Conservation (phyloP, 2,888 invertebrate genomes). For the Meiosimyza decipiens region DNA sequence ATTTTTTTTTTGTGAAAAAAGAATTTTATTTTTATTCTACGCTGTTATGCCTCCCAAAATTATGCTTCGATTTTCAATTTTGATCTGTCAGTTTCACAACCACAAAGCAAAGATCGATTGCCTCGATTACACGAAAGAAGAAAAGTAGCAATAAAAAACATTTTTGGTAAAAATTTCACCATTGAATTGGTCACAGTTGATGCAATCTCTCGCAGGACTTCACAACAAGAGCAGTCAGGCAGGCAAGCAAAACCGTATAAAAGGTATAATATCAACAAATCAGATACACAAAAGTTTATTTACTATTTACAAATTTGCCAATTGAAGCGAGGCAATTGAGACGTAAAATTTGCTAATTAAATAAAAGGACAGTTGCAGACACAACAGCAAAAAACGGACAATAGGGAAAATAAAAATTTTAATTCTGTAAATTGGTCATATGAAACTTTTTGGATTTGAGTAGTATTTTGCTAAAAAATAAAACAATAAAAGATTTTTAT, state of each 20-base stretch:
- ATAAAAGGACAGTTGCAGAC: neutral
- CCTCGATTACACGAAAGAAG: conserved; percentile 51
- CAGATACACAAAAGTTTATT: conserved; percentile 12
- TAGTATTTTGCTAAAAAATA: too few relatives aligned
- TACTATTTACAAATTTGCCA: conserved; percentile 17
- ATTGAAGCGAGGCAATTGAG: conserved; percentile 20
- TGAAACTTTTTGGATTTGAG: too few relatives aligned
- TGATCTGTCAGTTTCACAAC: conserved; percentile 57
- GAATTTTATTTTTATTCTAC: too few relatives aligned
- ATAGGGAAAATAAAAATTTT: neutral
- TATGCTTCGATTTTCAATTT: conserved; percentile 52
- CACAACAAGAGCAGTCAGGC: neutral
- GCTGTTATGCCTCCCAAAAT: neutral
- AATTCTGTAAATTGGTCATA: too few relatives aligned
- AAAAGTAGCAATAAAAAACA: conserved; percentile 36
- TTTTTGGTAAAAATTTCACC: neutral
- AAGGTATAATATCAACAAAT: conserved; percentile 16
- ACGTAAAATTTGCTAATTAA: conserved; percentile 34
- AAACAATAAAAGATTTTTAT: too few relatives aligned
- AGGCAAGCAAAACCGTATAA: conserved; percentile 37
- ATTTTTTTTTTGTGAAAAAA: too few relatives aligned
- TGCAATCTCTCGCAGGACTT: conserved; percentile 22
- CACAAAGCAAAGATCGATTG: conserved; percentile 56
- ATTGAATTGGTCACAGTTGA: conserved; percentile 25
- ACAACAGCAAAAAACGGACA: neutral